A percentile compares a stretch with the other conserved stretches of the same genome.
Evolutionary conservation across 2,797 vertebrate genomes (phyloP).

Genomic region (Pantherophis alleghaniensis): DNA sequence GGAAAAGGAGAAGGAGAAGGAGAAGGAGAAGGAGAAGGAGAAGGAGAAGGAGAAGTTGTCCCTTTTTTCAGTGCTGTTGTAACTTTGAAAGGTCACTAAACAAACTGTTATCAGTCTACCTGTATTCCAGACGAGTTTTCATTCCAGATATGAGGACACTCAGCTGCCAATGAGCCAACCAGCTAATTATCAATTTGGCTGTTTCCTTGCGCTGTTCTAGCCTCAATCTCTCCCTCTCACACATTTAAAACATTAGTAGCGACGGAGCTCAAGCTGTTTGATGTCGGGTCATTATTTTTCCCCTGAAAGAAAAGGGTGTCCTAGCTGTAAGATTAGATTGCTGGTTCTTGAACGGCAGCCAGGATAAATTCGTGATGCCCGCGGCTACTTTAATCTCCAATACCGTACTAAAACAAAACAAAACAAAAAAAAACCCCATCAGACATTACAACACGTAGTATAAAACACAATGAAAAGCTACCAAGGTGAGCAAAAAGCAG

Average conservation of each 20-base stretch:
- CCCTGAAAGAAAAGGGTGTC: neutral
- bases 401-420: neutral
- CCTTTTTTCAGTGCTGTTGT: neutral
- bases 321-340: neutral
- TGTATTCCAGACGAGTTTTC: neutral
- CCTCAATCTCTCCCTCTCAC: neutral
- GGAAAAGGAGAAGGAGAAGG: no score
- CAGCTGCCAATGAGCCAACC: neutral
- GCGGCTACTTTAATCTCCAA: neutral
- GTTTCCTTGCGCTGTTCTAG: neutral
- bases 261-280: neutral
- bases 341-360: neutral
- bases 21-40: no score
- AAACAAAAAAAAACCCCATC: neutral
- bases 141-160: no score
- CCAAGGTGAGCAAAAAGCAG: neutral
- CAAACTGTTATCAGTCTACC: neutral
- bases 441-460: neutral
- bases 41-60: no score
- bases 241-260: neutral
- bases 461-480: neutral
- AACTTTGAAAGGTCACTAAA: neutral
- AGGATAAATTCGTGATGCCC: neutral
- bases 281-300: neutral
- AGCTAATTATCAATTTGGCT: neutral